These are phyloP conservation scores for Drosophila quinaria DNA, from an alignment of 2,888 invertebrate genomes.

Conservation along the genomic window DNA sequence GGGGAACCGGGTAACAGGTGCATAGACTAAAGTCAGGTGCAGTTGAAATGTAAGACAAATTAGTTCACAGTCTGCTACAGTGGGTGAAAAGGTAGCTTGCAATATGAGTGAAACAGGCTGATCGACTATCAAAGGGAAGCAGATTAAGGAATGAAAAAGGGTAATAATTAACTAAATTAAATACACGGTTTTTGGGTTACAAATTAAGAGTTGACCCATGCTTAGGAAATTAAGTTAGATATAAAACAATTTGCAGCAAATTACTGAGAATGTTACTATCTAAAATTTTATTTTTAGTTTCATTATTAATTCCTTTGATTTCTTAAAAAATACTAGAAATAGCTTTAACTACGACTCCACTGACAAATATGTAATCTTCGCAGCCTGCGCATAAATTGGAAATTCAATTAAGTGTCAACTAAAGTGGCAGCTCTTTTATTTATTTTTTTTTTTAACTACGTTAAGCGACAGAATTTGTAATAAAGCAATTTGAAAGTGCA, in stretches of 20 bases:
- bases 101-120: slow-evolving; percentile 31
- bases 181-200: not conserved
- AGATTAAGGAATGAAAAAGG: not conserved
- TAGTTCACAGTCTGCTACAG: slow-evolving; percentile 42
- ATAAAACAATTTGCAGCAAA: not conserved
- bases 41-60: slow-evolving; percentile 65
- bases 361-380: not conserved
- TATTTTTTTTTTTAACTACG: not conserved
- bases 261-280: too few species aligned
- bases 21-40: slow-evolving; percentile 7
- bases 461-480: slow-evolving; percentile 50
- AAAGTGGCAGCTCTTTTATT: slow-evolving; percentile 38
- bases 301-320: too few species aligned
- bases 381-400: slow-evolving; percentile 24
- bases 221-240: too few species aligned
- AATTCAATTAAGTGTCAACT: slow-evolving; percentile 47
- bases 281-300: too few species aligned
- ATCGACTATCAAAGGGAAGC: slow-evolving; percentile 15
- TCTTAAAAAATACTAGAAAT: not conserved
- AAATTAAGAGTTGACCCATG: not conserved
- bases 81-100: slow-evolving; percentile 35
- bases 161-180: not conserved
- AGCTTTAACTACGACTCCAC: not conserved
- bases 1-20: not conserved
- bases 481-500: slow-evolving; percentile 59